Evolutionary conservation across 2,888 invertebrate genomes (phyloP).

Genomic region (Tineola bisselliella): DNA sequence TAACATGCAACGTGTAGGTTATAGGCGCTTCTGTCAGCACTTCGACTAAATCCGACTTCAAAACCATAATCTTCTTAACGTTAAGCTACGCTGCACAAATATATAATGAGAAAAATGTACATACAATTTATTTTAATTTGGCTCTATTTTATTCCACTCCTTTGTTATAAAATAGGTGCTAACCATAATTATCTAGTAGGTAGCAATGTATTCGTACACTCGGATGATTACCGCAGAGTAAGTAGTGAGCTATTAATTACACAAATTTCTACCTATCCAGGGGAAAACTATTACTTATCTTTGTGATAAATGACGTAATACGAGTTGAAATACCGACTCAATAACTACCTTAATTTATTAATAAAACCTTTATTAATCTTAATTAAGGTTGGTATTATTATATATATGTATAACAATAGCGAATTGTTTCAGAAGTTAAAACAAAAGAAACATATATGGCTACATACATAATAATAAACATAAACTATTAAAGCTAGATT

Average conservation of each 20-base stretch:
- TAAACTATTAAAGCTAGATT: no score
- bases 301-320: neutral
- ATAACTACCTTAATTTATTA: no score
- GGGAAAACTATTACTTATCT: neutral
- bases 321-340: no score
- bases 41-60: neutral
- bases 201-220: neutral
- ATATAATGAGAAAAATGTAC: neutral
- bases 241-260: conserved; percentile 4
- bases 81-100: neutral
- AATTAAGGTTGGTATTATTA: no score
- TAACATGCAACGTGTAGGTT: neutral
- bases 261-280: neutral
- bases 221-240: neutral
- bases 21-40: neutral
- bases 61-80: neutral
- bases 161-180: neutral
- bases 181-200: neutral
- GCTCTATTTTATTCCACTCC: no score
- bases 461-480: no score
- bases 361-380: no score
- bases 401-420: no score
- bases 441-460: no score
- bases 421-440: no score
- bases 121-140: no score